phyloP scores from a whole-genome alignment of 2,888 invertebrate genomes.

The Anorthoa munda region DNA sequence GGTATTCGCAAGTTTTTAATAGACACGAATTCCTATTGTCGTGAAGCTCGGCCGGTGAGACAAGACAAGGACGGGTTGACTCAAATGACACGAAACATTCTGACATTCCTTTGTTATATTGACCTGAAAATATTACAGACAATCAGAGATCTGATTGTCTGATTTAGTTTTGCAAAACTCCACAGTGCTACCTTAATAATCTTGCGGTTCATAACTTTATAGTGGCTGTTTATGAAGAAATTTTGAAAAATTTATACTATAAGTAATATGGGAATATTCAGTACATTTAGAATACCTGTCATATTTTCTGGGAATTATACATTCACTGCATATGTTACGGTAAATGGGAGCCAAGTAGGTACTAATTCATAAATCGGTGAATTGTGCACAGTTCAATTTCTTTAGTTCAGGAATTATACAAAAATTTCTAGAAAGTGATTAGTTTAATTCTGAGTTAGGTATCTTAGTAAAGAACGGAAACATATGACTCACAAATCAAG shows the following conservation, averaged over 20 bases:
- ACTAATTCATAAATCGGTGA: not conserved
- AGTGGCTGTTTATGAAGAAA: not conserved
- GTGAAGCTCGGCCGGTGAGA: constrained; percentile 62
- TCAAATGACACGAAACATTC: constrained; percentile 44
- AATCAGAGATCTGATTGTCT: not conserved
- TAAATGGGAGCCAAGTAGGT: not conserved
- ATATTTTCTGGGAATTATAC: not conserved
- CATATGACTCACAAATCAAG: constrained; percentile 22
- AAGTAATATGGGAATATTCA: not conserved
- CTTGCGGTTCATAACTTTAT: too few relatives aligned
- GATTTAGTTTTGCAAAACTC: not conserved
- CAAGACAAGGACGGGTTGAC: constrained; percentile 56
- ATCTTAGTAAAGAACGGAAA: constrained; percentile 6
- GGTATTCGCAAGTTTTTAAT: constrained; percentile 78
- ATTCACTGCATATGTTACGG: not conserved
- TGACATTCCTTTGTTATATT: constrained; percentile 57
- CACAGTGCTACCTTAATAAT: not conserved
- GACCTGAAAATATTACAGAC: constrained; percentile 44
- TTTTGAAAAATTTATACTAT: not conserved
- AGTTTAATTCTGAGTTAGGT: not conserved
- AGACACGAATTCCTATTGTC: constrained; percentile 77
- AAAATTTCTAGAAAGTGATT: constrained; percentile 6
- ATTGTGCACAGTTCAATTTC: not conserved
- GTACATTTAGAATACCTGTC: not conserved
- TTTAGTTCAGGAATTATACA: not conserved